A percentile compares a stretch with the other conserved stretches of the same genome.
These are phyloP conservation scores for Chaetura pelagica DNA, from an alignment of 2,113 vertebrate species.

Conservation along the genomic window DNA sequence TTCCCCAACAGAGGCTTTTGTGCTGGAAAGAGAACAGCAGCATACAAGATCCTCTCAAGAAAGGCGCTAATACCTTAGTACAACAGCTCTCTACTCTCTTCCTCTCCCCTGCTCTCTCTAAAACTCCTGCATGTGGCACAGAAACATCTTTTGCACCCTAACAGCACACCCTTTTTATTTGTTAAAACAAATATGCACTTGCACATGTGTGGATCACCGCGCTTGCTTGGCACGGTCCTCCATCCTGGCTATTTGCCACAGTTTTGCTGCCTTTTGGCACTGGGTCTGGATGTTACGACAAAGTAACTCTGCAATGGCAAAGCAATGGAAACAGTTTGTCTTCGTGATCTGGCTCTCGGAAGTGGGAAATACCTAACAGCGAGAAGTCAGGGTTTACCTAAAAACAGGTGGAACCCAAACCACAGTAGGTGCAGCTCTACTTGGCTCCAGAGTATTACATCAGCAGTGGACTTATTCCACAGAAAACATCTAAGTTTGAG, in stretches of 20 bases:
- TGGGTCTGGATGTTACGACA: not conserved
- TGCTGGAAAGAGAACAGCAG: not conserved
- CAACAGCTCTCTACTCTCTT: not conserved
- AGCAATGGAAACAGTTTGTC: not conserved
- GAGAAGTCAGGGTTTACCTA: not conserved
- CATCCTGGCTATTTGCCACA: not conserved
- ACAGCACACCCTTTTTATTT: not conserved
- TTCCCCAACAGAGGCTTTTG: not conserved
- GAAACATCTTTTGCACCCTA: not conserved
- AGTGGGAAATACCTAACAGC: not conserved
- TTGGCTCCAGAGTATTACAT: not conserved
- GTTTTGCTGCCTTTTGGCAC: not conserved
- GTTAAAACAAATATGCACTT: not conserved
- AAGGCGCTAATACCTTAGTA: not conserved
- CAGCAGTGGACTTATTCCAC: not conserved
- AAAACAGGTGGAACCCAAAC: not conserved
- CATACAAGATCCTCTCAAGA: not conserved
- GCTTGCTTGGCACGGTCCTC: not conserved
- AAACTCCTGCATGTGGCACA: not conserved
- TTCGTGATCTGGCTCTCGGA: not conserved
- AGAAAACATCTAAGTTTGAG: not conserved
- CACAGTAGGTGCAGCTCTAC: accelerated
- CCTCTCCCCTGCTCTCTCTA: not conserved
- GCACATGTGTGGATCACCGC: not conserved
- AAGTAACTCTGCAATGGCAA: not conserved